Conservation (phyloP, 2,888 invertebrate species). For the Alentia gelatinosa region DNA sequence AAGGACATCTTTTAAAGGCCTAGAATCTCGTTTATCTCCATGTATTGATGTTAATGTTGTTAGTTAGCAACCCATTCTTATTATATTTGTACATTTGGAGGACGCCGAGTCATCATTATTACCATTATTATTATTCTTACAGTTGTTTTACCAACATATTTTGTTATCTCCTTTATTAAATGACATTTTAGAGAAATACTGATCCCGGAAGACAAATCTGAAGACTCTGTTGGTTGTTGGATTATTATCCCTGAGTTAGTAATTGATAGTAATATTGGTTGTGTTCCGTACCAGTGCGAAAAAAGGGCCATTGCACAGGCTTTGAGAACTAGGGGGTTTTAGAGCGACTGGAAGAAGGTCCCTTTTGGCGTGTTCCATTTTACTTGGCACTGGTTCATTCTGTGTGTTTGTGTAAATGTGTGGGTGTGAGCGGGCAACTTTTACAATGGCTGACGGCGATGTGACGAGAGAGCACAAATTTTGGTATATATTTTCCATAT, state of each 20-base stretch:
- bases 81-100: slow-evolving; percentile 34
- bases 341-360: background rate
- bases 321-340: background rate
- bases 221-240: background rate
- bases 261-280: background rate
- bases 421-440: slow-evolving; percentile 18
- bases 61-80: slow-evolving; percentile 14
- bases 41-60: slow-evolving; percentile 3
- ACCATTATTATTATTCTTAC: slow-evolving; percentile 10
- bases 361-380: slow-evolving; percentile 30
- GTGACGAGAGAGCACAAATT: slow-evolving; percentile 41
- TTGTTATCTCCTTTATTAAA: background rate
- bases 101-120: background rate
- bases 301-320: background rate
- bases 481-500: slow-evolving; percentile 47
- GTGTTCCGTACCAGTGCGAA: background rate
- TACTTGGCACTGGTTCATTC: slow-evolving; percentile 21
- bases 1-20: background rate
- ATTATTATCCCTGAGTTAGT: background rate
- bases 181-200: background rate
- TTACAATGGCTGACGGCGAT: slow-evolving; percentile 22
- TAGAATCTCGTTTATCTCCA: slow-evolving; percentile 12
- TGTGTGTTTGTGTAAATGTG: slow-evolving; percentile 2
- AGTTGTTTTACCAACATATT: background rate
- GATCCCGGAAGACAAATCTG: background rate